Base-by-base conservation (phyloP, 2,888 invertebrate genomes). In the Rhogogaster chlorosoma region DNA sequence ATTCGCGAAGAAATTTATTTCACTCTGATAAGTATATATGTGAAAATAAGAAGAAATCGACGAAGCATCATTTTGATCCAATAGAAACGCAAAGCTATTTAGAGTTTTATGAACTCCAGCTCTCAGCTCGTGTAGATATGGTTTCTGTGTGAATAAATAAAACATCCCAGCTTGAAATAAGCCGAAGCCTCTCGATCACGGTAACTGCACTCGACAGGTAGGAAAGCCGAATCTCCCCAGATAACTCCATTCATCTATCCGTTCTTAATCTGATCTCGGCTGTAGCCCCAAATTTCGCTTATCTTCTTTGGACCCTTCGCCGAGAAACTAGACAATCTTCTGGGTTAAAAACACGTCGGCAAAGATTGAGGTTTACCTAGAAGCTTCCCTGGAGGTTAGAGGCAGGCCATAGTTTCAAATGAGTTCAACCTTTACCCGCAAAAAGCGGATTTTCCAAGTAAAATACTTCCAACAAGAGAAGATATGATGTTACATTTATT, bases 161-260 rank as follows among this genome's bases (percentile, higher is more conserved):
- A 70, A 70, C 70, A n/a, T 70, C 70, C 1, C 12, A 70, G 70
- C 36, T 36, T 70, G 9, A n/a, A 36, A 70, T 70, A 18, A 45
- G 15, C 42, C 15, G 42, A 42, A 75, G 45, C 73, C 73, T 75
- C 4, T 42, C 32, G 29, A 75, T 75, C 73, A 75, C 26, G 45
- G 73, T n/a, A 75, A 75, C 32, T 45, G 73, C 73, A 38, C 45
- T 75, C 73, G 73, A 75, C 42, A 75, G 38, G 73, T 32, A 22
- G 45, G 45, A n/a, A 26, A 45, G 10, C 73, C 73, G 26, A 45
- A 38, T 75, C 32, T n/a, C 26, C 45, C 42, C 26, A 42, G 73
- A 38, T 75, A 75, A 75, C 45, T 75, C 26, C 73, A 75, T 75
- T 29, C 73, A 45, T 75, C 42, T 75, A 75, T 75, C 73, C 45